Conservation (phyloP, 1,140 invertebrate genomes). For the Paraescarpia echinospica region DNA sequence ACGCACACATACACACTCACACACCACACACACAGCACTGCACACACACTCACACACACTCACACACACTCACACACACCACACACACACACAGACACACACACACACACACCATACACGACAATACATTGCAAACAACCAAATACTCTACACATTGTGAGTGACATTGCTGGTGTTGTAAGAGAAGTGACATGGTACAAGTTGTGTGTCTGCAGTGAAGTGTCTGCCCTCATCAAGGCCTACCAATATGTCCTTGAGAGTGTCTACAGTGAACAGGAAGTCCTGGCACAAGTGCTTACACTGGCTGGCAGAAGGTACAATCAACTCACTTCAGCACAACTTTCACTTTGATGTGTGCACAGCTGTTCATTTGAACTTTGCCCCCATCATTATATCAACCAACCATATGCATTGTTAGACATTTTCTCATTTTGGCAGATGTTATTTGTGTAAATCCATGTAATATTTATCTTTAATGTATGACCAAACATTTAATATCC, state of each 20-base stretch:
- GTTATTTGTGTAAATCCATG: not conserved
- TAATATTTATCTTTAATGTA: not conserved
- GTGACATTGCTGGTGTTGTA: not conserved
- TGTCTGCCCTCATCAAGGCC: conserved; percentile 14
- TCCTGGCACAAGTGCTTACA: conserved; percentile 30
- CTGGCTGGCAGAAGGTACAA: conserved; percentile 36
- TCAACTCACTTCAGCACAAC: not conserved
- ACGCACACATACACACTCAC: no score
- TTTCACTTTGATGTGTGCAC: not conserved
- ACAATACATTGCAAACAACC: no score
- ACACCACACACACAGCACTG: no score
- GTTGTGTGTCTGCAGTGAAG: conserved; percentile 23
- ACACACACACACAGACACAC: no score
- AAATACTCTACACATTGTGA: not conserved
- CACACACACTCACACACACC: no score
- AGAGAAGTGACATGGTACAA: not conserved
- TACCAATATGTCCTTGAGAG: conserved; percentile 36
- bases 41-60: no score
- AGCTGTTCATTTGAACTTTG: conserved; percentile 13
- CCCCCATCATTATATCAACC: conserved; percentile 3
- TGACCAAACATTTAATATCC: no score
- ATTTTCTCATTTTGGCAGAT: not conserved
- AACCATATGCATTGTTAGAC: not conserved
- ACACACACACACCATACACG: no score
- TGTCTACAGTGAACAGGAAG: conserved; percentile 33